Evolutionary conservation across 2,113 vertebrate species (phyloP).

Genomic region (Balaenoptera acutorostrata): DNA sequence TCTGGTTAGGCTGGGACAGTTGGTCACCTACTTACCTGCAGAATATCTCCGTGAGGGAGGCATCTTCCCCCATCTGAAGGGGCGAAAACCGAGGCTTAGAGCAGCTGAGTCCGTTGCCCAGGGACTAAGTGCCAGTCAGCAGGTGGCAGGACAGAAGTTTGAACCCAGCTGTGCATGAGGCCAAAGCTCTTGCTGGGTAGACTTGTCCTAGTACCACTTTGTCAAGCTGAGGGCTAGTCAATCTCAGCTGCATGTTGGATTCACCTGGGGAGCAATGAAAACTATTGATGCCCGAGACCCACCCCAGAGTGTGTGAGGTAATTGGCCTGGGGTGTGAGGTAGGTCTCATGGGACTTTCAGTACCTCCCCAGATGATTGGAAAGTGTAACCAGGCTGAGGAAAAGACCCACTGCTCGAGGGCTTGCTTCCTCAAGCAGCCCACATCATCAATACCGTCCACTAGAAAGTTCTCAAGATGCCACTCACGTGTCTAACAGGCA

Average conservation of each 20-base stretch:
- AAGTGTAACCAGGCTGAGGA: background rate
- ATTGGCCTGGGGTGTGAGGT: background rate
- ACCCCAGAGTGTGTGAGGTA: background rate
- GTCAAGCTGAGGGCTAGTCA: rapidly evolving
- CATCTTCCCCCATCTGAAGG: background rate
- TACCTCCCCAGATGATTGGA: background rate
- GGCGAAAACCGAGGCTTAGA: background rate
- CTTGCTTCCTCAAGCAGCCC: background rate
- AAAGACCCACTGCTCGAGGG: rapidly evolving
- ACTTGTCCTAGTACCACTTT: too few species aligned
- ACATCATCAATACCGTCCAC: rapidly evolving
- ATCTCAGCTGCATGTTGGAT: background rate
- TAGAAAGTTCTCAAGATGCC: background rate
- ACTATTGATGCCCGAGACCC: rapidly evolving
- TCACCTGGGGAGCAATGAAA: background rate
- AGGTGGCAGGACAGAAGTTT: background rate
- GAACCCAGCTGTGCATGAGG: background rate
- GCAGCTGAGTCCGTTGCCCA: rapidly evolving
- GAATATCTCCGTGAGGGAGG: background rate
- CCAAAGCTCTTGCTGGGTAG: background rate
- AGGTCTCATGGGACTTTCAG: rapidly evolving
- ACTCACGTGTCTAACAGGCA: rapidly evolving
- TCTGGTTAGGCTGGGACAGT: background rate
- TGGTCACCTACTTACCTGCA: background rate
- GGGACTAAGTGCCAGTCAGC: background rate